phyloP scores from a whole-genome alignment of 2,888 invertebrate species.

The Lagria hirta region DNA sequence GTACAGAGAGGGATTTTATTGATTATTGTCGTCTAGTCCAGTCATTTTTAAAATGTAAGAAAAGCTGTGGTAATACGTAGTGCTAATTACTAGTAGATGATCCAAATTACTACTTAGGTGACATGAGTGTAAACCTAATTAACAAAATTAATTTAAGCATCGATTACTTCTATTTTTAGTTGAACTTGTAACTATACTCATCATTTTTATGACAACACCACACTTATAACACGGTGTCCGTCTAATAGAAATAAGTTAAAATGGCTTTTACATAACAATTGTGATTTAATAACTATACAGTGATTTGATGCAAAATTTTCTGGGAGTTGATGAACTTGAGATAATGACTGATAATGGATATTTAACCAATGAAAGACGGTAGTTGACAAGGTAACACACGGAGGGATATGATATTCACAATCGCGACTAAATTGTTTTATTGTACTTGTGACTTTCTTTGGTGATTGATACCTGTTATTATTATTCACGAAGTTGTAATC shows the following conservation, averaged over 20 bases:
- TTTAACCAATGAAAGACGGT: constrained; percentile 44
- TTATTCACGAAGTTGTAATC: constrained; percentile 22
- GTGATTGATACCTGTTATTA: constrained; percentile 31
- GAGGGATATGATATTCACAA: constrained; percentile 44
- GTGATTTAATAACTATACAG: background rate
- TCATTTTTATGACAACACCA: constrained; percentile 29
- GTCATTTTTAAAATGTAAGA: background rate
- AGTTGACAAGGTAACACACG: constrained; percentile 43
- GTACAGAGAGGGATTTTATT: too few species aligned
- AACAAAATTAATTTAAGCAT: constrained; percentile 42
- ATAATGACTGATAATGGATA: constrained; percentile 45
- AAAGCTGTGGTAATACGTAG: too few species aligned
- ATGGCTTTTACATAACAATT: too few species aligned
- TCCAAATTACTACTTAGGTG: constrained; percentile 27
- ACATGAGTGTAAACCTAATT: constrained; percentile 37
- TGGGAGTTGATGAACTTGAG: constrained; percentile 46
- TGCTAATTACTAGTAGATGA: background rate
- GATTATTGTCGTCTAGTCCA: background rate
- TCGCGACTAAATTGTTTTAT: constrained; percentile 40
- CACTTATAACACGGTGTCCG: background rate
- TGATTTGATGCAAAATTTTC: constrained; percentile 20
- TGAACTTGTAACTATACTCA: constrained; percentile 30
- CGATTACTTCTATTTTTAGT: constrained; percentile 45
- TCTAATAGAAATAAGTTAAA: too few species aligned
- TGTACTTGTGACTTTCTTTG: constrained; percentile 33